A percentile compares a stretch with the other conserved stretches of the same genome.
Conservation (phyloP, 2,797 vertebrate species). For the Anolis apletophallus region DNA sequence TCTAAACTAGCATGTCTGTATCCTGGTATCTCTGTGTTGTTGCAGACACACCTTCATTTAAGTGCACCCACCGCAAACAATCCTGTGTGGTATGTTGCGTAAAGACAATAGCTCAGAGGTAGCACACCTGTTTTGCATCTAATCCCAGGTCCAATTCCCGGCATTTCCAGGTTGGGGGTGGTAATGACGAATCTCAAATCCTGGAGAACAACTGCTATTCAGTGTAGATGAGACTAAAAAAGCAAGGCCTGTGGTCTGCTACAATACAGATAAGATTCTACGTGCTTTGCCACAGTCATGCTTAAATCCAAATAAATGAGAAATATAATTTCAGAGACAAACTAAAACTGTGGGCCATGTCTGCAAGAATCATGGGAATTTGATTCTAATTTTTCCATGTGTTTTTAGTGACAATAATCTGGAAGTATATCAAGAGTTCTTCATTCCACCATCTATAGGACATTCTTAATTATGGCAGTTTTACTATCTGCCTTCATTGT, state of each 20-base stretch:
- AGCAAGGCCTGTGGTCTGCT: no score
- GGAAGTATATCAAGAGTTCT: constrained; percentile 10
- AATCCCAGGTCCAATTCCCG: not conserved
- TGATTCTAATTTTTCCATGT: constrained; percentile 11
- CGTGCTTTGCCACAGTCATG: not conserved
- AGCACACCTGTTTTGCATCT: not conserved
- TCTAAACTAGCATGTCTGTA: not conserved
- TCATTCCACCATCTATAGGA: not conserved
- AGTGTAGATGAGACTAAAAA: no score
- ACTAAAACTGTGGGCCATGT: not conserved
- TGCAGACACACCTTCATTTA: constrained; percentile 15
- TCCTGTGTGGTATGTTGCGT: not conserved
- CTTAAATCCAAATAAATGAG: not conserved
- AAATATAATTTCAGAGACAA: not conserved
- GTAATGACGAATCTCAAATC: no score
- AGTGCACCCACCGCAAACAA: constrained; percentile 3
- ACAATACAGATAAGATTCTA: no score
- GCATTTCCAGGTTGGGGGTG: not conserved
- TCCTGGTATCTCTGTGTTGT: not conserved
- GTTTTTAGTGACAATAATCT: constrained; percentile 37
- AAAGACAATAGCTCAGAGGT: not conserved
- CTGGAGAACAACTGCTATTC: not conserved
- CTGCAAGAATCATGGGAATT: not conserved
- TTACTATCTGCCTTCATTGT: not conserved
- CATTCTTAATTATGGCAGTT: not conserved